Conservation (phyloP, 1,140 invertebrate species). For the Drosophila ohnishii region DNA sequence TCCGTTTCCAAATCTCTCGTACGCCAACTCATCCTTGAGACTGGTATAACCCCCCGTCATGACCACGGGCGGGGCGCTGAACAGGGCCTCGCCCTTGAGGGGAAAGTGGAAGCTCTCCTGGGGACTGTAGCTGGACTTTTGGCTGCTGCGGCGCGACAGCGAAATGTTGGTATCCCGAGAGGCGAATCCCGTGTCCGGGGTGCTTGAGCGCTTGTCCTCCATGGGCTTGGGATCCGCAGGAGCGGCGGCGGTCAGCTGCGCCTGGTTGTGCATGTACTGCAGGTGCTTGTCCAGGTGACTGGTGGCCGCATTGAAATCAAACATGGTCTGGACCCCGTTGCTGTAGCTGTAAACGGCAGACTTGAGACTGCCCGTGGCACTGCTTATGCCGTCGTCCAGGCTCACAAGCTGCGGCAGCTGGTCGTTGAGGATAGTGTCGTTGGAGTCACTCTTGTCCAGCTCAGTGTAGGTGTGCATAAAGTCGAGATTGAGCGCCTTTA, state of each 20-base stretch:
- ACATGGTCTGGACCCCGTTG: conserved; percentile 80
- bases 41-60: conserved; percentile 45
- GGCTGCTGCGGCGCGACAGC: conserved; percentile 78
- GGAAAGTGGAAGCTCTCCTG: conserved; percentile 79
- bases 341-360: conserved; percentile 79
- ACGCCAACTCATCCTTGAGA: conserved; percentile 56
- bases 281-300: conserved; percentile 79
- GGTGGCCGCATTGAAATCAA: conserved; percentile 80
- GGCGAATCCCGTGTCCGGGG: conserved; percentile 81
- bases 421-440: conserved; percentile 80
- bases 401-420: conserved; percentile 70
- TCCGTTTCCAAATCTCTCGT: conserved; percentile 65
- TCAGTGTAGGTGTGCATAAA: conserved; percentile 83
- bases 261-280: conserved; percentile 79
- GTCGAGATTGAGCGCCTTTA: conserved; percentile 81
- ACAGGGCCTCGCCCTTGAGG: conserved; percentile 62
- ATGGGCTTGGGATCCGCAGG: conserved; percentile 34
- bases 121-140: conserved; percentile 82
- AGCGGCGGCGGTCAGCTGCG: conserved; percentile 48
- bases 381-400: conserved; percentile 78
- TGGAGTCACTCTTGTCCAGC: conserved; percentile 82
- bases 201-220: conserved; percentile 80
- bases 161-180: conserved; percentile 81
- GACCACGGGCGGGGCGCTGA: conserved; percentile 57
- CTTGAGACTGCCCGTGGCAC: conserved; percentile 75